Base-by-base conservation (phyloP, 1,140 invertebrate genomes). In the Eumeta japonica region DNA sequence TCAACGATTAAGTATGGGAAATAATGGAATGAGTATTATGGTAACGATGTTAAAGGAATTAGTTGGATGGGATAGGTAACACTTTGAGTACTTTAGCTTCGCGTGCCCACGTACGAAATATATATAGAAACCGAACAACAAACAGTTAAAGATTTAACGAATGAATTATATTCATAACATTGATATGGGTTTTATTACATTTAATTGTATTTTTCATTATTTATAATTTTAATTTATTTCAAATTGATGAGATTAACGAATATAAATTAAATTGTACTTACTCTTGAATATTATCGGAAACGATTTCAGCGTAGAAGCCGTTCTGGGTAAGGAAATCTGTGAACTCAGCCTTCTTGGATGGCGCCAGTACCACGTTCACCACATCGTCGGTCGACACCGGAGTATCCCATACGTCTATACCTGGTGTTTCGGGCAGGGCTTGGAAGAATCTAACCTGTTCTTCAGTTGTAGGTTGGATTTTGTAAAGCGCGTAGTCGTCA, bases 331-430 rank as follows among this genome's bases (percentile, higher is more conserved):
- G 32, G 18, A 57, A 28, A 29, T 28, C 39, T 53, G 65, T 62
- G 16, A 73, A 46, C 13, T 51, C 38, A 12, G 12, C 19, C 36
- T 55, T 70, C 16, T 62, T 15, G 40, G 52, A 35, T 33, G 64
- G 65, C 34, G 54, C 55, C 2, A 62, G 51, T 33, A 70, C 16
- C n/a, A 73, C 36, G 12, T 41, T 58, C 10, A 70, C 51, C 42
- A 49, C 64, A 35, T 66, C 47, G 20, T 43, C 38, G 1, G 15
- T 18, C 1, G 48, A 40, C 3, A 35, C 16, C 0, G 58, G 58
- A 13, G 61, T 46, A 10, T 37, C 56, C 65, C 65, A 72, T 16
- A 70, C 70, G 48, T 72, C 63, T 24, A 45, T n/a, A n/a, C n/a
- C n/a, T n/a, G n/a, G n/a, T n/a, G n/a, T n/a, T n/a, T n/a, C n/a